Base-by-base conservation (phyloP, 2,113 vertebrate genomes). In the Camelus bactrianus region DNA sequence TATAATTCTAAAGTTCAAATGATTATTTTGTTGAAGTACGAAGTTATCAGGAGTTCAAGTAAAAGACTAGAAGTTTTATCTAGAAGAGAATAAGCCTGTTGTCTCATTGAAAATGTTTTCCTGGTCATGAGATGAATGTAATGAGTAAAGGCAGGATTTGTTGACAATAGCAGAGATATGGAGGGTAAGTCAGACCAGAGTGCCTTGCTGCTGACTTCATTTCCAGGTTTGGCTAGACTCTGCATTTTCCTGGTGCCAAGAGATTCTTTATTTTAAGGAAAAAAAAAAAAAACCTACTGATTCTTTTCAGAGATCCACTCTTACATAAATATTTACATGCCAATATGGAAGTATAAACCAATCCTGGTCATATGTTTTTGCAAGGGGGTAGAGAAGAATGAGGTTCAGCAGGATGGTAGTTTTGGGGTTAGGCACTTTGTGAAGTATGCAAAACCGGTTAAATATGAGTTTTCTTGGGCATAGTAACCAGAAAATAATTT, bases 371-470 rank as follows among this genome's bases (percentile, higher is more conserved):
- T 91, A 56, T 1, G 67, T 84, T 76, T 95, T 96, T 92, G 19
- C 87, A 96, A 72, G 15, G 54, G 10, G 1, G 20, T 26, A 16
- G 10, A 4, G 9, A 79, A 79, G 35, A 26, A 11, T 26, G 28
- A 67, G 4, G 28, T 28, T 69, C 26, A 4, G 12, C 17, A 38
- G 3, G 76, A 58, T 50, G 42, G 38, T 14, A 1, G 0, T 81
- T 72, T 97, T 46, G 42, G 80, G 28, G 77, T 72, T 62, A 95
- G 58, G 35, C 48, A 94, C 89, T 96, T 96, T 91, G 50, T 14
- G 50, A 72, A 72, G 1, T 3, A 91, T 16, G 58, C 17, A 82
- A 86, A 97, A 85, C 89, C 54, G 50, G 22, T 65, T 77, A 58
- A 90, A 87, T 89, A n/a, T n/a, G 75, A 28, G 10, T 72, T 94